Conservation (phyloP, 2,113 vertebrate species). For the Panthera tigris region DNA sequence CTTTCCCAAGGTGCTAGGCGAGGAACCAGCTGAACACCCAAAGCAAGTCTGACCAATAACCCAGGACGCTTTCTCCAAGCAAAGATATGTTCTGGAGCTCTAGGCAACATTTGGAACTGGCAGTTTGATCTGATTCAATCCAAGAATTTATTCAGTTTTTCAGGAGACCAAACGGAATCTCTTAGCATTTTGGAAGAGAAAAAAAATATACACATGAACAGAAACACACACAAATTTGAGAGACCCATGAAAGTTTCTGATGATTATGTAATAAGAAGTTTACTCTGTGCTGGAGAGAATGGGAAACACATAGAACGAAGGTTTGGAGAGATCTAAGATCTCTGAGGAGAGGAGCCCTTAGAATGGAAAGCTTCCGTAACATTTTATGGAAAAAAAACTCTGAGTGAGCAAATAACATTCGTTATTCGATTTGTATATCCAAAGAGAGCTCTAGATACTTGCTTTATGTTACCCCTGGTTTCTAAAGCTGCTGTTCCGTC, state of each 20-base stretch:
- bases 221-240: background rate
- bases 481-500: background rate
- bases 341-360: background rate
- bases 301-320: background rate
- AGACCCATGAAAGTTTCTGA: background rate
- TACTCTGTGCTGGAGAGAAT: background rate
- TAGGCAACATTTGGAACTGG: conserved; percentile 39
- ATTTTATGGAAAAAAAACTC: background rate
- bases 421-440: background rate
- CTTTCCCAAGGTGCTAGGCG: background rate
- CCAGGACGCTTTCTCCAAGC: background rate
- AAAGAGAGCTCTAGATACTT: background rate
- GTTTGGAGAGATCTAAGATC: background rate
- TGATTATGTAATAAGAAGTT: background rate
- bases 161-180: conserved; percentile 22
- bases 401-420: background rate
- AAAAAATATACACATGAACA: background rate
- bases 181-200: conserved; percentile 26
- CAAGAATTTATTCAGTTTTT: conserved; percentile 55
- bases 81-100: background rate
- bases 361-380: background rate
- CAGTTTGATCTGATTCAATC: background rate
- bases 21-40: background rate
- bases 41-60: background rate
- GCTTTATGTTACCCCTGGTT: background rate